These are phyloP conservation scores for Leptogaster cylindrica DNA, from an alignment of 2,888 invertebrate species.

Conservation along the genomic window DNA sequence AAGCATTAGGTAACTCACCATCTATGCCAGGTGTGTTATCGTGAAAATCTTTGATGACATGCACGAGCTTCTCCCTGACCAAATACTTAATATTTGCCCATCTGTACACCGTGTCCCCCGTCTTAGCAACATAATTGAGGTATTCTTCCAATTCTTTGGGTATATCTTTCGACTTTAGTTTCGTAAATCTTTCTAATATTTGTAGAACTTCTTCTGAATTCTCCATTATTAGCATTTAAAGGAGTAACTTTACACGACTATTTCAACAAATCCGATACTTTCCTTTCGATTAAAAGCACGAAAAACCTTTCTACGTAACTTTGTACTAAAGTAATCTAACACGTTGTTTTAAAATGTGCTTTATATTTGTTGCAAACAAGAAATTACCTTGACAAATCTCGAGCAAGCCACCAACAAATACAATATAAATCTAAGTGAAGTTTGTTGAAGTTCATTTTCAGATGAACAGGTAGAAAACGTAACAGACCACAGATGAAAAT, in stretches of 20 bases:
- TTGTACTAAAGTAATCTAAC: not conserved
- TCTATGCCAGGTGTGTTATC: conserved; percentile 73
- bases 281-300: no score
- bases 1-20: conserved; percentile 53
- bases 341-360: not conserved
- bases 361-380: not conserved
- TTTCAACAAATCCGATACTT: no score
- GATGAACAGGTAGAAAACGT: not conserved
- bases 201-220: conserved; percentile 85
- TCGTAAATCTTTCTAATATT: conserved; percentile 82
- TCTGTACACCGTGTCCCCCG: conserved; percentile 92
- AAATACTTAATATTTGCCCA: conserved; percentile 88
- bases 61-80: conserved; percentile 84
- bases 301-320: no score
- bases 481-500: no score
- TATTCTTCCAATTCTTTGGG: conserved; percentile 90
- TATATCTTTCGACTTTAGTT: conserved; percentile 78
- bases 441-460: not conserved
- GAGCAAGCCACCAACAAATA: conserved; percentile 2
- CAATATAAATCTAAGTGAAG: not conserved
- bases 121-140: conserved; percentile 87
- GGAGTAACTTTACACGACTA: not conserved
- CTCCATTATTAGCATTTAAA: conserved; percentile 67
- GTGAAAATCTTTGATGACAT: conserved; percentile 86
- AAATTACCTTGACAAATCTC: not conserved